A percentile compares a stretch with the other conserved stretches of the same genome.
Evolutionary conservation across 2,113 vertebrate species (phyloP).

Genomic region (Actenoides lindsayi): DNA sequence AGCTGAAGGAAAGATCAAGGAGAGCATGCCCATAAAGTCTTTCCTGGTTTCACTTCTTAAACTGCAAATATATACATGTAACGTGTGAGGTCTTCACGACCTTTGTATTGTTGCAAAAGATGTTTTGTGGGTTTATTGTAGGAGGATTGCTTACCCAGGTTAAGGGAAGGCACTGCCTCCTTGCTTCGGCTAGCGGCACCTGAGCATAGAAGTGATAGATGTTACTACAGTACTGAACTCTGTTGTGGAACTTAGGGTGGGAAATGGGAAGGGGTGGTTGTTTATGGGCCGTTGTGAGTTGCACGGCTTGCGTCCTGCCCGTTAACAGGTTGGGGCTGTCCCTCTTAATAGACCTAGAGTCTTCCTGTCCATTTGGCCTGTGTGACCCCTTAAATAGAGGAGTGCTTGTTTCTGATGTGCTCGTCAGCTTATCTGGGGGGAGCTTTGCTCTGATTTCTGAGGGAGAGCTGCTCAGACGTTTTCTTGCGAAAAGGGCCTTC

Average conservation of each 20-base stretch:
- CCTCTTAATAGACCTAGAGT: not conserved
- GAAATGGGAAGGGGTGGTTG: not conserved
- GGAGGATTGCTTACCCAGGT: not conserved
- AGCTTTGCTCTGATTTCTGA: not conserved
- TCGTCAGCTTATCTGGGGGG: not conserved
- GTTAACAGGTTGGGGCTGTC: not conserved
- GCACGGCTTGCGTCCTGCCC: not conserved
- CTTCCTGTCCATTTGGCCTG: not conserved
- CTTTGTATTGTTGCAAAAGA: not conserved
- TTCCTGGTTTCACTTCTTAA: not conserved
- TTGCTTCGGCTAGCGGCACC: not conserved
- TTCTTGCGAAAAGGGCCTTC: not conserved
- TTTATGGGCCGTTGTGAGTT: not conserved
- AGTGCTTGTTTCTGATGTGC: accelerated
- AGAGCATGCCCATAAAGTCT: not conserved
- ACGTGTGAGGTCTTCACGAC: not conserved
- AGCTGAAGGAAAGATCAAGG: not conserved
- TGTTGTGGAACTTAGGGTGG: not conserved
- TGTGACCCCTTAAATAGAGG: not conserved
- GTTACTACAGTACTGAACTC: not conserved
- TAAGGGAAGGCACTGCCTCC: not conserved
- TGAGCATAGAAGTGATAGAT: not conserved
- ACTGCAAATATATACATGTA: not conserved
- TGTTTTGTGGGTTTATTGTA: not conserved
- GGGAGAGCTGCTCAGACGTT: not conserved